phyloP scores from a whole-genome alignment of 2,797 vertebrate genomes.

The Holocentrus rufus region DNA sequence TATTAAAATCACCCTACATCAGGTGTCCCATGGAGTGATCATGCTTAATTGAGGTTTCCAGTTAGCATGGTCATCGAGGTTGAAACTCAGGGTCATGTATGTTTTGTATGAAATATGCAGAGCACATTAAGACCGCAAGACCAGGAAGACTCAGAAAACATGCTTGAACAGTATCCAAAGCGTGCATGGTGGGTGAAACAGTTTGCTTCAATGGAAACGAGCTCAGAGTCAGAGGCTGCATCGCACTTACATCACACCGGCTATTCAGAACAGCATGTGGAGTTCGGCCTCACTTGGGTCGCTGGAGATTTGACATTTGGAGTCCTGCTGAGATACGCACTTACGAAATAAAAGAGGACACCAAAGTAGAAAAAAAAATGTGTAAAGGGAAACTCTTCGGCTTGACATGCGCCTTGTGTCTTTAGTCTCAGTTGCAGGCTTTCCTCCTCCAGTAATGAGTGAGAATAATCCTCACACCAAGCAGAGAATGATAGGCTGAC shows the following conservation, averaged over 20 bases:
- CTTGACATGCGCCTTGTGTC: conserved; percentile 7
- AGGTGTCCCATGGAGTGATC: not conserved
- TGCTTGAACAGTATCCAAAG: not conserved
- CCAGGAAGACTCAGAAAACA: conserved; percentile 2
- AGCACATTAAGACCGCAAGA: not conserved
- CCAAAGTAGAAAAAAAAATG: conserved; percentile 1
- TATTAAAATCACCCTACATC: not conserved
- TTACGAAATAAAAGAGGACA: conserved; percentile 27
- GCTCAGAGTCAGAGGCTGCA: not conserved
- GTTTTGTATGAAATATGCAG: not conserved
- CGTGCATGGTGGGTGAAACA: not conserved
- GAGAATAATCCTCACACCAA: conserved; percentile 17
- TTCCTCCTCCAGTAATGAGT: conserved; percentile 17
- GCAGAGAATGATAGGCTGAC: conserved; percentile 31
- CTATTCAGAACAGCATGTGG: conserved; percentile 23
- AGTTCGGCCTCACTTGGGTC: conserved; percentile 19
- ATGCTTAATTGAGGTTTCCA: not conserved
- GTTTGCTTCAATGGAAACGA: conserved; percentile 20
- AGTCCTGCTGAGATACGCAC: conserved; percentile 13
- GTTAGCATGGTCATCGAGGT: no score
- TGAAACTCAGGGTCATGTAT: not conserved
- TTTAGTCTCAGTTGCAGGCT: conserved; percentile 12
- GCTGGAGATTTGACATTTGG: conserved; percentile 27
- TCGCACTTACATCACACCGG: not conserved
- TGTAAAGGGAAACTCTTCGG: conserved; percentile 29